Evolutionary conservation across 2,888 invertebrate species (phyloP), one percentile per base, ranked within the genome.

Genomic region (Melanophora roralis): DNA sequence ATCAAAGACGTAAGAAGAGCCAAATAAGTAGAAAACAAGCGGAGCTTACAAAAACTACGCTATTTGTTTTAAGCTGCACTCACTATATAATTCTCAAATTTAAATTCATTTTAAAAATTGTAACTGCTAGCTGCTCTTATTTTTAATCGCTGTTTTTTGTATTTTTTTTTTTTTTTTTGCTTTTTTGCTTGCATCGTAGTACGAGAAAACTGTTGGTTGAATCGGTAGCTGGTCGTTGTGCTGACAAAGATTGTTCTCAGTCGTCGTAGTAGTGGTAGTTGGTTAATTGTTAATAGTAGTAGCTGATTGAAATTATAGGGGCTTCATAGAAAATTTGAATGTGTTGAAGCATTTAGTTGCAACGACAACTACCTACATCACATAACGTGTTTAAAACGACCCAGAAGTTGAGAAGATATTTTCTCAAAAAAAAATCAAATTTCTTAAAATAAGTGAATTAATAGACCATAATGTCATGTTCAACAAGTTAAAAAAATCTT

Each of bases 351-450:
- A 72, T 73, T 76, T 72, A 76, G 80, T 80, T 68, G 57, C 72
- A 76, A 57, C 72, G 68, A 65, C 60, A 59, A 62, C 67, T 67
- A 76, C 79, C 74, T 71, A 76, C 76, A 76, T 51, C 72, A 80
- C 80, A 68, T 67, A 75, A 68, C 36, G 34, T 49, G 57, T 65
- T 74, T 32, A 12, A 36, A 72, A 64, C 43, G 36, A 32, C 7
- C 19, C 64, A 45, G 38, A 47, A 72, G 16, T 36, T 23, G 12
- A 55, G 5, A 51, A 27, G n/a, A 32, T 14, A 23, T 38, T 53
- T 47, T 43, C 40, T 53, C 32, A 16, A 32, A 40, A 21, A 62
- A 49, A 40, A 43, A 55, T 7, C 6, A 55, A 40, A 64, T 53
- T 7, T n/a, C n/a, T n/a, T 59, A 40, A 34, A 40, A 34, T 2